These are phyloP conservation scores for Melospiza georgiana DNA, from an alignment of 2,113 vertebrate species.

Conservation along the genomic window DNA sequence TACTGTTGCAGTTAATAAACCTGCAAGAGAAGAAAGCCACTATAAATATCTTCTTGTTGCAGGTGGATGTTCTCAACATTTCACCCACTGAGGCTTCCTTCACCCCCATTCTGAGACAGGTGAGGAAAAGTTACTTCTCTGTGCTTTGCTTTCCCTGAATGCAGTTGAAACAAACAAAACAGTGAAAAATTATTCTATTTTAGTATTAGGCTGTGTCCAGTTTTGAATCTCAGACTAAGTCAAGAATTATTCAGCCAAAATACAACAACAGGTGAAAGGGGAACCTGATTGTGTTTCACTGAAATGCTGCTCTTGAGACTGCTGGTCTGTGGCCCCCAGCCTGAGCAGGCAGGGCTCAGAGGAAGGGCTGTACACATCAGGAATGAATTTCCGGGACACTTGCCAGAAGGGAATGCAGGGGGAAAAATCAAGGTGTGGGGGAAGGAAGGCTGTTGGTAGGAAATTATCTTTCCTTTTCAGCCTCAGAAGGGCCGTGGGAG, in stretches of 20 bases:
- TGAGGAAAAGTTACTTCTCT: not conserved
- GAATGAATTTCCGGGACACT: not conserved
- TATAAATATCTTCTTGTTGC: not conserved
- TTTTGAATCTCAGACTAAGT: not conserved
- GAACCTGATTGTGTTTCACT: not conserved
- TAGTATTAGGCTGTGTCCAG: not conserved
- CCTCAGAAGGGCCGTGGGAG: not conserved
- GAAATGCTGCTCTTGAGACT: not conserved
- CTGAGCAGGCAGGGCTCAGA: not conserved
- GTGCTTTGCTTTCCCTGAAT: not conserved
- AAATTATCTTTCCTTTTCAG: not conserved
- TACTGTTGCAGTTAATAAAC: conserved; percentile 96
- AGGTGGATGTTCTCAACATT: not conserved
- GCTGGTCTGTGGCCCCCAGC: not conserved
- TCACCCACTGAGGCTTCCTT: not conserved
- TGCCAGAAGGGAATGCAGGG: not conserved
- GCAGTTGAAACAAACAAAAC: not conserved
- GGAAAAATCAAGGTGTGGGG: accelerated
- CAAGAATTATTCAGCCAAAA: not conserved
- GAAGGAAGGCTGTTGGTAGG: not conserved
- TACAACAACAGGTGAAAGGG: not conserved
- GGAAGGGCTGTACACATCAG: not conserved
- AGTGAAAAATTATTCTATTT: not conserved
- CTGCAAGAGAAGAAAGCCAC: conserved; percentile 59
- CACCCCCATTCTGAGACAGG: not conserved